Evolutionary conservation across 1,140 invertebrate genomes (phyloP).

Genomic region (Bombus affinis): DNA sequence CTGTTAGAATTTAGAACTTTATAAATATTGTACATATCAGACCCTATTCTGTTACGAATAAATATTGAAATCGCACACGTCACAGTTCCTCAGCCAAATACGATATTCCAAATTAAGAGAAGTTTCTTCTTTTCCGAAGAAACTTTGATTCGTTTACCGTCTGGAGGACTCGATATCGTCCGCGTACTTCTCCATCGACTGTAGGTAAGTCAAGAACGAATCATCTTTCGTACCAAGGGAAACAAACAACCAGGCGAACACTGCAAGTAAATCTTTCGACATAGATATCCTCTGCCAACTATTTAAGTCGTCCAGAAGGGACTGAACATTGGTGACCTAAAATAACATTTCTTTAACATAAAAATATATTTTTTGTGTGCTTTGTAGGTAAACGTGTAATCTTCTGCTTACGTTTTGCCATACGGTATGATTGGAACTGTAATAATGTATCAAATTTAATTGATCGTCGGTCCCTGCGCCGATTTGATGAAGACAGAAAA

Average conservation of each 20-base stretch:
- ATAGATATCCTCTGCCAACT: conserved; percentile 75
- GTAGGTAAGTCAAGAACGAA: conserved; percentile 73
- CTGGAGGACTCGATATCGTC: conserved; percentile 20
- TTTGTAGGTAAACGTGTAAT: too few species aligned
- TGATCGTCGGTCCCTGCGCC: conserved; percentile 71
- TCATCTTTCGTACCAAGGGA: conserved; percentile 74
- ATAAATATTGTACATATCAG: conserved; percentile 80
- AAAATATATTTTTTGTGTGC: background rate
- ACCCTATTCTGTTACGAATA: conserved; percentile 78
- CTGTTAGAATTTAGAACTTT: conserved; percentile 70
- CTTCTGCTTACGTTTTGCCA: conserved; percentile 68
- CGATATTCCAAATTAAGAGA: background rate
- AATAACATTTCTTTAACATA: background rate
- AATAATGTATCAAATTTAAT: conserved; percentile 71
- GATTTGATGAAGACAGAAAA: conserved; percentile 76
- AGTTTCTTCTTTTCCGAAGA: background rate
- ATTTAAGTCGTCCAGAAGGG: conserved; percentile 62
- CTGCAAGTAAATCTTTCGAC: conserved; percentile 74
- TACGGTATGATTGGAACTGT: conserved; percentile 34
- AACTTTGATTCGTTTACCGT: background rate
- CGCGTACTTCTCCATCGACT: conserved; percentile 73
- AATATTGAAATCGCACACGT: conserved; percentile 64
- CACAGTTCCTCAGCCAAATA: background rate
- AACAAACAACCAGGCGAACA: conserved; percentile 78
- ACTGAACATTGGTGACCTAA: conserved; percentile 32